Evolutionary conservation across 2,113 vertebrate genomes (phyloP).

Genomic region (Platichthys flesus): DNA sequence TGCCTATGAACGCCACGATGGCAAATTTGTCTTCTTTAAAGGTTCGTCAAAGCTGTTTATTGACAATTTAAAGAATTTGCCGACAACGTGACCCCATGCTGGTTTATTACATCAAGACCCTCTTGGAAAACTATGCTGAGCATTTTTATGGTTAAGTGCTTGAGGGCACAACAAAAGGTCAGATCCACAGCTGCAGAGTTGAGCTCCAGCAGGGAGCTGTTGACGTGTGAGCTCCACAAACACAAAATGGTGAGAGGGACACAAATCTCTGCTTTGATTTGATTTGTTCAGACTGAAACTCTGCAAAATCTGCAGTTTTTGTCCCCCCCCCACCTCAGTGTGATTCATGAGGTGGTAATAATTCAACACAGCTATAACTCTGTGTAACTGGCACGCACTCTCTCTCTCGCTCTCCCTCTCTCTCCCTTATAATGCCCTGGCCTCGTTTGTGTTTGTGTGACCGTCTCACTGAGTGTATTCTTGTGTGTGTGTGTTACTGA

Average conservation of each 20-base stretch:
- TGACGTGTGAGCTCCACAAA: slow-evolving; percentile 8
- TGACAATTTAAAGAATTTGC: background rate
- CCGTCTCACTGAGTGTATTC: background rate
- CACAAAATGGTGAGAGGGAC: slow-evolving; percentile 7
- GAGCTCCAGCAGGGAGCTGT: slow-evolving; percentile 8
- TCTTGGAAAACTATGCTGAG: background rate
- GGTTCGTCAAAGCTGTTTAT: slow-evolving; percentile 55
- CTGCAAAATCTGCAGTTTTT: slow-evolving; percentile 33
- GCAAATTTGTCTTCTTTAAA: slow-evolving; percentile 97
- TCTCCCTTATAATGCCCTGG: no score
- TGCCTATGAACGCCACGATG: slow-evolving; percentile 93
- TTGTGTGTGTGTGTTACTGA: slow-evolving; percentile 14
- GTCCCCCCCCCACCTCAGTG: background rate
- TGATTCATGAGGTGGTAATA: slow-evolving; percentile 43
- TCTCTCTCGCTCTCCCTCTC: background rate
- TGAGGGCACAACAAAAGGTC: background rate
- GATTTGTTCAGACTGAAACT: slow-evolving; percentile 20
- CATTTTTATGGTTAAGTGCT: background rate
- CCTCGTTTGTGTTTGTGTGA: background rate
- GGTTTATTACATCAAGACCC: background rate
- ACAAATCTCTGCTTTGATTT: slow-evolving; percentile 43
- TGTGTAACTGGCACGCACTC: slow-evolving; percentile 5
- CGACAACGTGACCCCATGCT: background rate
- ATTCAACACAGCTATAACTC: slow-evolving; percentile 38
- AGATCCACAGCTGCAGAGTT: background rate